Evolutionary conservation across 2,797 vertebrate genomes (phyloP).

Genomic region (Anisognathus igniventris): DNA sequence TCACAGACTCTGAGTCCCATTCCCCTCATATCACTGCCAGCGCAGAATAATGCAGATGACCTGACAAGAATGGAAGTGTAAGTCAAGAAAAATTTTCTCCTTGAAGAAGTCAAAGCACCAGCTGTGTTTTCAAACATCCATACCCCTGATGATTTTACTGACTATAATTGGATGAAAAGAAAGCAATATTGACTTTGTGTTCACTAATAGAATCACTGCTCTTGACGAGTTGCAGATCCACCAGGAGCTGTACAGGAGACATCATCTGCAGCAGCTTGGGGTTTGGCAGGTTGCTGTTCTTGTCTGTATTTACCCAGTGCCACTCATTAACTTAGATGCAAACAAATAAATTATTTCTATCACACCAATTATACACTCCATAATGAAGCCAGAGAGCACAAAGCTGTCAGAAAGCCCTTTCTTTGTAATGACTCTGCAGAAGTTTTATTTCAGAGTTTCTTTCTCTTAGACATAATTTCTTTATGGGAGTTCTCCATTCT

Average conservation of each 20-base stretch:
- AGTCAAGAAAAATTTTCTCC: background rate
- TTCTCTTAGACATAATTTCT: background rate
- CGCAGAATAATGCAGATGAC: background rate
- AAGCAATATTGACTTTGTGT: background rate
- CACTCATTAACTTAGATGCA: background rate
- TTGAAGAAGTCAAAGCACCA: background rate
- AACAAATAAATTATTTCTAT: background rate
- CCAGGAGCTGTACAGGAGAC: background rate
- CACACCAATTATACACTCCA: background rate
- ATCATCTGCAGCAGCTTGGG: background rate
- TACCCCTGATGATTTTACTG: background rate
- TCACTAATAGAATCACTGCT: background rate
- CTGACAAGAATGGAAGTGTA: background rate
- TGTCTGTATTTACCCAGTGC: background rate
- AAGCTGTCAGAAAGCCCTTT: background rate
- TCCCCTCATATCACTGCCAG: background rate
- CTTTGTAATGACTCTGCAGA: background rate
- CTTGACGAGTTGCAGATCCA: rapidly evolving
- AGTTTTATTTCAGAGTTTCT: background rate
- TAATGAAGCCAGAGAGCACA: background rate
- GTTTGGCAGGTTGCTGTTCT: background rate
- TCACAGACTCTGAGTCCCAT: background rate
- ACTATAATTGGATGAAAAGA: background rate
- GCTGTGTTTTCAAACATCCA: background rate
- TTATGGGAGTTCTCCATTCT: background rate